Conservation (phyloP, 1,140 invertebrate genomes). For the Diplogasteroides magnus region DNA sequence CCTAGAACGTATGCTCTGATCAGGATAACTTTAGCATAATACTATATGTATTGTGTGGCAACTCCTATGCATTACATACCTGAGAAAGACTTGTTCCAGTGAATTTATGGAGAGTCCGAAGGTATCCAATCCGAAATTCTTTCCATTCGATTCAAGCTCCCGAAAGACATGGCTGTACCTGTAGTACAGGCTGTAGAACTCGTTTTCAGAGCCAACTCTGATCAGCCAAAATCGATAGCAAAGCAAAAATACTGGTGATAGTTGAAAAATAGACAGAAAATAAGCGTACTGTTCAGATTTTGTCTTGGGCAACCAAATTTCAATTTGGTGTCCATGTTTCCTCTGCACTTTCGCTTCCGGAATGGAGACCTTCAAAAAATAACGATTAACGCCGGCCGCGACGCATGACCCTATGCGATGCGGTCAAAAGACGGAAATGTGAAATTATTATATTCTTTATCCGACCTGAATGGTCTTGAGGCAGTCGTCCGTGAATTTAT, state of each 20-base stretch:
- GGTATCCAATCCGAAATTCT: conserved; percentile 8
- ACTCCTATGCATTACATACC: background rate
- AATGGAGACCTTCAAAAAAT: conserved; percentile 8
- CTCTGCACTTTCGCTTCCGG: conserved; percentile 11
- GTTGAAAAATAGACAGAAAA: background rate
- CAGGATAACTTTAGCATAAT: too few species aligned
- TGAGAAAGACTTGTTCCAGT: conserved; percentile 30
- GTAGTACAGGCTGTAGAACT: background rate
- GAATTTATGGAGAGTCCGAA: conserved; percentile 35
- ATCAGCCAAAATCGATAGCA: too few species aligned
- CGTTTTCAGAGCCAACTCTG: too few species aligned
- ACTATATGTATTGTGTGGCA: background rate
- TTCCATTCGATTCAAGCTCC: conserved; percentile 8
- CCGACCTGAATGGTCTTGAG: background rate
- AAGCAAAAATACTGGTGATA: too few species aligned
- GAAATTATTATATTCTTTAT: too few species aligned
- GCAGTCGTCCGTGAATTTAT: conserved; percentile 1
- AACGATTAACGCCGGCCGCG: too few species aligned
- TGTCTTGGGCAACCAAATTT: conserved; percentile 14
- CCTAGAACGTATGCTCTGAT: too few species aligned
- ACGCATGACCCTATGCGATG: too few species aligned
- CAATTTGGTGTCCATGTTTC: conserved; percentile 29
- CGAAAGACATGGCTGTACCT: conserved; percentile 20
- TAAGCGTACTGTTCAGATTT: conserved; percentile 13
- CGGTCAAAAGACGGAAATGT: too few species aligned